phyloP scores from a whole-genome alignment of 2,888 invertebrate species.

The Nesidiocoris tenuis region DNA sequence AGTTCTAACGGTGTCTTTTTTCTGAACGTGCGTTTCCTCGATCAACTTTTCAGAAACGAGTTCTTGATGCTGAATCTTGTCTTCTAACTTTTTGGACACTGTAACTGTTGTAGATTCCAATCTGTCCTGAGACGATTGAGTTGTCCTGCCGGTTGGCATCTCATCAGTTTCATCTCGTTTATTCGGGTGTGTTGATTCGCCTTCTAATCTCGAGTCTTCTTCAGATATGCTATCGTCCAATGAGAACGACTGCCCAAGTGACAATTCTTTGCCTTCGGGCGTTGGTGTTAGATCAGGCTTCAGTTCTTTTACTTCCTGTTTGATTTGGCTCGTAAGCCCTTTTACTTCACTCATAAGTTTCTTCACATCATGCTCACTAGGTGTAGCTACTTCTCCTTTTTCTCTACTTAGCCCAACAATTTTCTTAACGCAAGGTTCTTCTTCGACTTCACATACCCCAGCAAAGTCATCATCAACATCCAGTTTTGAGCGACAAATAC shows the following conservation, averaged over 20 bases:
- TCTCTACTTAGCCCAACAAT: slow-evolving; percentile 2
- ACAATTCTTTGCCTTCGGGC: slow-evolving; percentile 52
- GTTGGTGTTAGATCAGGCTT: slow-evolving; percentile 60
- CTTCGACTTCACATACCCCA: slow-evolving; percentile 39
- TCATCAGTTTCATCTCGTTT: neutral
- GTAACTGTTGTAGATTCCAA: neutral
- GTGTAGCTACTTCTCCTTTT: neutral
- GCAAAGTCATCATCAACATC: slow-evolving; percentile 12
- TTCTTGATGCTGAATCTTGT: neutral
- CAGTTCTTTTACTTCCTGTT: slow-evolving; percentile 57
- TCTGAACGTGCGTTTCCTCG: neutral
- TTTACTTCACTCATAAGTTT: slow-evolving; percentile 57
- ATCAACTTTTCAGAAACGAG: neutral
- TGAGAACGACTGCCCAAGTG: slow-evolving; percentile 29
- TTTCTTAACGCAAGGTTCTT: slow-evolving; percentile 46
- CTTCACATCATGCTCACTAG: slow-evolving; percentile 52
- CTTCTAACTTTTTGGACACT: neutral
- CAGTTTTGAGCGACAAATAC: slow-evolving; percentile 44
- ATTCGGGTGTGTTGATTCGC: neutral
- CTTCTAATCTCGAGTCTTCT: slow-evolving; percentile 28
- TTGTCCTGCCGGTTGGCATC: neutral
- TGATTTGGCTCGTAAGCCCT: slow-evolving; percentile 58
- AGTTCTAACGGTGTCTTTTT: neutral
- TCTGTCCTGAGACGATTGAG: neutral
- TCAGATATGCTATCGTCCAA: slow-evolving; percentile 30